Conservation (phyloP, 2,888 invertebrate genomes). For the Pyrrhia umbra region DNA sequence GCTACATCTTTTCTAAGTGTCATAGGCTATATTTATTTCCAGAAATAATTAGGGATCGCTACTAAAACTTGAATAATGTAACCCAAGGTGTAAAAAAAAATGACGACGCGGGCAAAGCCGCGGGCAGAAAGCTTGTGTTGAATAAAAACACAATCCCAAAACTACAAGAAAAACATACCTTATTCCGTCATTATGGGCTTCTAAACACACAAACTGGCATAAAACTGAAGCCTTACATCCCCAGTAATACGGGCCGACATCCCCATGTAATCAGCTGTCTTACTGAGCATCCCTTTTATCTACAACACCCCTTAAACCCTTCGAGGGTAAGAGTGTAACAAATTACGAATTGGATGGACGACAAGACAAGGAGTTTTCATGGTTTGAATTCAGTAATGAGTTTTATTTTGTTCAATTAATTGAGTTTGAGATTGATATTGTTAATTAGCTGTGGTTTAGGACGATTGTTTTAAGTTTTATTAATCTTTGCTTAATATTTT, state of each 20-base stretch:
- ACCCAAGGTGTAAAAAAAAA: too few relatives aligned
- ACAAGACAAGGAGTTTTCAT: constrained; percentile 36
- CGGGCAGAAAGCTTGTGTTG: too few relatives aligned
- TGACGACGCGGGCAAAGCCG: too few relatives aligned
- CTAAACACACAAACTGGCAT: constrained; percentile 55
- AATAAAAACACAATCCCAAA: constrained; percentile 19
- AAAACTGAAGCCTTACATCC: constrained; percentile 63
- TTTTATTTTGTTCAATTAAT: constrained; percentile 19
- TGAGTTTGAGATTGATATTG: neutral
- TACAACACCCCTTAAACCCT: constrained; percentile 77
- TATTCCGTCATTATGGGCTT: constrained; percentile 55
- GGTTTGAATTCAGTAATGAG: constrained; percentile 21
- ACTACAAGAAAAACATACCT: constrained; percentile 33
- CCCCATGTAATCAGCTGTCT: constrained; percentile 83
- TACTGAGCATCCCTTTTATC: constrained; percentile 83
- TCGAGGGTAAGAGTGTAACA: constrained; percentile 65
- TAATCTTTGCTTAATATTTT: too few relatives aligned
- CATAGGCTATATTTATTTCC: too few relatives aligned
- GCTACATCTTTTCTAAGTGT: too few relatives aligned
- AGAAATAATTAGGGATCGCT: too few relatives aligned
- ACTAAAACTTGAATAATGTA: too few relatives aligned
- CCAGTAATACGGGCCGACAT: constrained; percentile 78
- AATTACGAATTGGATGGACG: constrained; percentile 67
- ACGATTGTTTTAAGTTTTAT: neutral
- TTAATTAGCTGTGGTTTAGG: neutral